Evolutionary conservation across 2,888 invertebrate species (phyloP), one percentile per base, ranked within the genome.

Genomic region (Mylabris sibirica): DNA sequence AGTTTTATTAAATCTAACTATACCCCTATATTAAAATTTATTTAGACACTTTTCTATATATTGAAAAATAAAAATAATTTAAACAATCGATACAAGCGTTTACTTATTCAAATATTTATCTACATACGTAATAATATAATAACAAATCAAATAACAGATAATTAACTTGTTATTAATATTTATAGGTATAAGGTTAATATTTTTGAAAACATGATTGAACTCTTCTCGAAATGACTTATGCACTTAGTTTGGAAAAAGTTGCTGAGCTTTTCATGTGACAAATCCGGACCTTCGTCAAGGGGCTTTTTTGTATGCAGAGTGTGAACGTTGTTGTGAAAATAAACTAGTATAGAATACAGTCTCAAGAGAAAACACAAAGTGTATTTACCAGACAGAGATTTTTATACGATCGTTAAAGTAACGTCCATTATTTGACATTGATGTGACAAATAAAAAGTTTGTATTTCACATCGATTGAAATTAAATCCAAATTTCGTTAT

Each of bases 221-320:
- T 73, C 72, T 70, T 73, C 70, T 72, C 62, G 66, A 65, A 65
- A 65, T 71, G 74, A 65, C 75, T 68, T 76, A 74, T 76, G 74
- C 71, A 76, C 75, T 75, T 73, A 71, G 70, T 72, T 72, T 63
- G 44, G 72, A 67, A 68, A 73, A 72, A 70, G 62, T 70, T 72
- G 71, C 67, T 69, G 73, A 75, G 71, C 70, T 75, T 69, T 72
- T 72, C 66, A 70, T 71, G 73, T 76, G 75, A 76, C 76, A 76
- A 76, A 75, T 76, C 75, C 75, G 75, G 74, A 76, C 75, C 75
- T 76, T 74, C 73, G 74, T 75, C 75, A 75, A 74, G 71, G 69
- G 73, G 69, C 72, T 74, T 74, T 75, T 75, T 75, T 75, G 75
- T 76, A 76, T 75, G 76, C 74, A 75, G 74, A 67, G 65, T 66